phyloP scores from a whole-genome alignment of 2,797 vertebrate species.

The Muscicapa comitata region DNA sequence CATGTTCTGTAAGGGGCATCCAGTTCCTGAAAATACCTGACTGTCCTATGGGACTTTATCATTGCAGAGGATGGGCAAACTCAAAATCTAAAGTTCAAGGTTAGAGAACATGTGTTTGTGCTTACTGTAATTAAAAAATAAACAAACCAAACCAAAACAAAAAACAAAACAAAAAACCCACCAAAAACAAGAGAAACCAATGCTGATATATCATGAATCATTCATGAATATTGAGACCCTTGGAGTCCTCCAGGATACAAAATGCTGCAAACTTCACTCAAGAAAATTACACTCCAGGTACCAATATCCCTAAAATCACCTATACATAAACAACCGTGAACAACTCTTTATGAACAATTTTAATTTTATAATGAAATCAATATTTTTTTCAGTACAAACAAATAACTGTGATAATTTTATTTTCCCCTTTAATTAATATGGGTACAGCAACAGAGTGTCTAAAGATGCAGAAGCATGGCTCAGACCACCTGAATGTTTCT shows the following conservation, averaged over 20 bases:
- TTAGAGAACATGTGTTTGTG: background rate
- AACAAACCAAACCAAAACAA: background rate
- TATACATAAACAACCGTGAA: background rate
- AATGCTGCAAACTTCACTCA: background rate
- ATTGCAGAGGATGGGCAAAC: background rate
- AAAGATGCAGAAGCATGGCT: background rate
- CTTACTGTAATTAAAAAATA: background rate
- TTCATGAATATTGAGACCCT: background rate
- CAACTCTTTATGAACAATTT: background rate
- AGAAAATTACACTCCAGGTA: background rate
- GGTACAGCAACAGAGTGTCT: background rate
- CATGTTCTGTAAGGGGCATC: background rate
- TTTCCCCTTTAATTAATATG: background rate
- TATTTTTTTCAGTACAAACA: background rate
- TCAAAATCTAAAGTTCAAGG: background rate
- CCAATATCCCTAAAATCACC: background rate
- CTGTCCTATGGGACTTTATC: background rate
- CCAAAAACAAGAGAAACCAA: background rate
- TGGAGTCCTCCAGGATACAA: background rate
- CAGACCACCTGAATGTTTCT: background rate
- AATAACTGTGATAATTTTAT: background rate
- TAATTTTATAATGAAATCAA: background rate
- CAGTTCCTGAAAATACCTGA: background rate
- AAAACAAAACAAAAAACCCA: too few species aligned
- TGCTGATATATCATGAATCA: background rate